Base-by-base conservation (phyloP, 2,797 vertebrate species). In the Clarias laeviceps region DNA sequence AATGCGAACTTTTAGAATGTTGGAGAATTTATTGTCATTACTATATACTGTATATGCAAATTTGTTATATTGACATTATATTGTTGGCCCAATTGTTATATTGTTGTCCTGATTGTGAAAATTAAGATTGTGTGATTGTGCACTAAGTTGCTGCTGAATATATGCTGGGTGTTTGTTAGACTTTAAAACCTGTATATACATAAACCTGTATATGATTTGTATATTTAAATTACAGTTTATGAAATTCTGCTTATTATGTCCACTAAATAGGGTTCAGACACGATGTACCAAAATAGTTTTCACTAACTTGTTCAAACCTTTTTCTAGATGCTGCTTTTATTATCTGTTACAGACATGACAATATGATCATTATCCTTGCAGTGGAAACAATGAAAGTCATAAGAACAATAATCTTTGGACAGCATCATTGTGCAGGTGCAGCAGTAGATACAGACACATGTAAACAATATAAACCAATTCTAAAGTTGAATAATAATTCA, bases 401-500 rank as follows among this genome's bases (percentile, higher is more conserved):
- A 50, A 29, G 65, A 32, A 78, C 22, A 65, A 65, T 5, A 65
- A 17, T 32, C 6, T 37, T 78, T 40, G 22, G 56, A 24, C 20
- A n/a, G 54, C 20, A 22, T 12, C 37, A 45, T 14, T 70, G 68
- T 82, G 29, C n/a, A n/a, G 20, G 69, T 69, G 20, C 45, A 34
- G 27, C 12, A 50, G 37, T 34, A 34, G 45, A 82, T 57, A 24
- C 45, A 56, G 37, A 50, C 5, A 65, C 78, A 50, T 65, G 1
- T 32, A 29, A 9, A 65, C 11, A 1, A 15, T 37, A 61, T 32
- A 45, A 61, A 61, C 5, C 9, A n/a, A 80, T 29, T 80, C 3
- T 64, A 72, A n/a, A 80, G 77, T 24, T 59, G 18, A 85, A 72
- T 73, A 45, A n/a, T 37, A 56, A 82, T 66, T 14, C 18, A 82